Evolutionary conservation across 2,888 invertebrate species (phyloP).

Genomic region (Heliconius ethilla): DNA sequence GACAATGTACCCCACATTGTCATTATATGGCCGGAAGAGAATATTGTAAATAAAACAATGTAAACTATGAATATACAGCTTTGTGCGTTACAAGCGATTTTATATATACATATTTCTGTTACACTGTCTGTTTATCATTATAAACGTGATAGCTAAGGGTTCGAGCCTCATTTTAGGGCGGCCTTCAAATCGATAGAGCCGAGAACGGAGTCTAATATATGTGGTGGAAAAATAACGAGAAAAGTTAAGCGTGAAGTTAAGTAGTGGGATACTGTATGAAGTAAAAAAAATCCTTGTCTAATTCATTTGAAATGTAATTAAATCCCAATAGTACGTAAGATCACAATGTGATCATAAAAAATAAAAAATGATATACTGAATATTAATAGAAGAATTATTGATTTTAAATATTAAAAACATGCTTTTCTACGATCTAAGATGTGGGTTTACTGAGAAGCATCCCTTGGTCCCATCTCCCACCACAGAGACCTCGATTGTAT

Average conservation of each 20-base stretch:
- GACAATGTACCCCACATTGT: no score
- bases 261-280: no score
- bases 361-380: not conserved
- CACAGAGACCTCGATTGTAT: not conserved
- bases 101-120: not conserved
- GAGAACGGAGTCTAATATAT: no score
- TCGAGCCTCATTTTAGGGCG: not conserved
- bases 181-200: no score
- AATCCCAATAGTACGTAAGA: not conserved
- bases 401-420: not conserved
- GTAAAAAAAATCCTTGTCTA: no score
- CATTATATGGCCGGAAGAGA: conserved; percentile 1
- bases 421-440: not conserved
- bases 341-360: not conserved
- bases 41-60: conserved; percentile 7
- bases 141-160: not conserved
- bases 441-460: not conserved
- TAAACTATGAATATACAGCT: not conserved
- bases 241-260: no score
- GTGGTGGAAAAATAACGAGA: no score
- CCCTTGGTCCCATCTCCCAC: not conserved
- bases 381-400: not conserved
- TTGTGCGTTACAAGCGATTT: not conserved
- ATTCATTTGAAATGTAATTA: no score
- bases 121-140: not conserved